These are phyloP conservation scores for Riparia riparia DNA, from an alignment of 2,113 vertebrate species.

Conservation along the genomic window DNA sequence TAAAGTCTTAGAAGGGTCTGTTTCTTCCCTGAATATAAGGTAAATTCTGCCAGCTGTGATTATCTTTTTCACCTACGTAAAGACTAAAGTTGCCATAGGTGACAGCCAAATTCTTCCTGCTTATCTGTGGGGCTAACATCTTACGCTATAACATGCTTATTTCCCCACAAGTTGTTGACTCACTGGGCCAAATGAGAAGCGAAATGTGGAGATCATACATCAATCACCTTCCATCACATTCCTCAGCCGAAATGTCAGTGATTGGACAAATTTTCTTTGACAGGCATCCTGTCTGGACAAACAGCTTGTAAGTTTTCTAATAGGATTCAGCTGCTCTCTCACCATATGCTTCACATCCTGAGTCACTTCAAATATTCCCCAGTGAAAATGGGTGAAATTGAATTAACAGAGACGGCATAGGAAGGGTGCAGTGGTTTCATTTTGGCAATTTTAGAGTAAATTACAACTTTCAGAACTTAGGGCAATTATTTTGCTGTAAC, in stretches of 20 bases:
- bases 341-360: not conserved
- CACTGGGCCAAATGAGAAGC: not conserved
- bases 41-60: not conserved
- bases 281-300: not conserved
- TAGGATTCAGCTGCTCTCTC: not conserved
- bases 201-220: not conserved
- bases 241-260: not conserved
- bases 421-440: not conserved
- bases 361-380: not conserved
- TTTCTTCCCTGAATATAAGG: not conserved
- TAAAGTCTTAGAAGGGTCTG: not conserved
- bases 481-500: not conserved
- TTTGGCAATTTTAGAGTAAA: not conserved
- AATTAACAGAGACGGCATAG: not conserved
- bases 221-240: not conserved
- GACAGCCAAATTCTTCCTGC: not conserved
- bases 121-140: not conserved
- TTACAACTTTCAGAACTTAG: not conserved
- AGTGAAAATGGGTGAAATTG: not conserved
- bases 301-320: not conserved
- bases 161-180: constrained; percentile 23
- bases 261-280: not conserved
- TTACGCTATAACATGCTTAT: not conserved
- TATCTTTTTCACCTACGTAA: not conserved
- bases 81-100: not conserved